Percentiles rank a stretch among this genome's conserved stretches.
Evolutionary conservation across 2,888 invertebrate genomes (phyloP).

Genomic region (Diaperis boleti): DNA sequence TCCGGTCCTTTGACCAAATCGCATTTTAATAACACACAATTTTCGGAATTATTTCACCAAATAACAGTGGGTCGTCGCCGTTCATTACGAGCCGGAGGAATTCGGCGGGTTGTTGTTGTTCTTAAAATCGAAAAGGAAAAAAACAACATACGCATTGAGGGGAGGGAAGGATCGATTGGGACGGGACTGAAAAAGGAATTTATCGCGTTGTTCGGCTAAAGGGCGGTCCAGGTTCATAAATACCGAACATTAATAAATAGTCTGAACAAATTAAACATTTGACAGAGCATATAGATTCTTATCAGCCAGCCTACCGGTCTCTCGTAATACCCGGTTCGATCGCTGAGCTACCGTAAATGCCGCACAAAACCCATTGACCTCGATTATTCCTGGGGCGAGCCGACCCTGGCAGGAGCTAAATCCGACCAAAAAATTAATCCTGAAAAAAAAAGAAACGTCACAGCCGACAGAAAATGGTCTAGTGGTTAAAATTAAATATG

Average conservation of each 20-base stretch:
- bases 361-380: slow-evolving; percentile 45
- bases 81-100: slow-evolving; percentile 32
- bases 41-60: slow-evolving; percentile 56
- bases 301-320: slow-evolving; percentile 58
- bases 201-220: slow-evolving; percentile 54
- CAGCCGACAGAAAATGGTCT: slow-evolving; percentile 2
- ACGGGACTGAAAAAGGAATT: slow-evolving; percentile 51
- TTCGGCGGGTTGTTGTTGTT: slow-evolving; percentile 14
- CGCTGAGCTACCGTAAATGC: slow-evolving; percentile 48
- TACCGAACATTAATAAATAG: slow-evolving; percentile 63
- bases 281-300: slow-evolving; percentile 62
- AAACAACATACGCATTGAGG: too few species aligned
- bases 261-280: slow-evolving; percentile 63
- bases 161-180: slow-evolving; percentile 49
- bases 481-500: background rate
- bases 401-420: slow-evolving; percentile 13
- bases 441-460: background rate
- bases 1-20: slow-evolving; percentile 53
- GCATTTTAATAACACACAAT: slow-evolving; percentile 57
- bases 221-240: slow-evolving; percentile 58
- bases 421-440: slow-evolving; percentile 7
- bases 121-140: slow-evolving; percentile 14
- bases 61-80: slow-evolving; percentile 44
- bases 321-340: slow-evolving; percentile 56
- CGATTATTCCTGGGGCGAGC: slow-evolving; percentile 40